phyloP scores from a whole-genome alignment of 2,888 invertebrate species.

The Cynaeus angustus region DNA sequence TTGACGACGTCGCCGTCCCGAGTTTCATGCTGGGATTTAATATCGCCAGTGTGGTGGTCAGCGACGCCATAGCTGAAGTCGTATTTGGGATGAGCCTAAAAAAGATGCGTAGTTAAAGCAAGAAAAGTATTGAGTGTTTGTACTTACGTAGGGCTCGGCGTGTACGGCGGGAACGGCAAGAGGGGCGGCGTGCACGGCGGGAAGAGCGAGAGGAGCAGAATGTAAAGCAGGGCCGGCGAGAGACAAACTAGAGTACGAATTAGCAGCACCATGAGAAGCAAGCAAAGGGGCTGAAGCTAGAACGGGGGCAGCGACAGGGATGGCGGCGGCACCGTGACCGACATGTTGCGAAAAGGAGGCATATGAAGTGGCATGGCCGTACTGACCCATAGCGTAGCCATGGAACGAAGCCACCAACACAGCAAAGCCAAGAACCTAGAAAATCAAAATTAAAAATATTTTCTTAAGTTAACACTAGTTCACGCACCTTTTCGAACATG shows the following conservation, averaged over 20 bases:
- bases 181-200: conserved; percentile 35
- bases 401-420: conserved; percentile 49
- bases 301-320: conserved; percentile 27
- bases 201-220: conserved; percentile 7
- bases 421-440: conserved; percentile 38
- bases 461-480: background rate
- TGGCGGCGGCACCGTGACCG: conserved; percentile 33
- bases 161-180: conserved; percentile 33
- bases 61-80: conserved; percentile 75
- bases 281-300: conserved; percentile 14
- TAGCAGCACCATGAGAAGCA: conserved; percentile 24
- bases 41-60: conserved; percentile 75
- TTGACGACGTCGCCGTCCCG: conserved; percentile 74
- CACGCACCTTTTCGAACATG: conserved; percentile 40
- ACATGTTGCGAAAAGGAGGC: conserved; percentile 55
- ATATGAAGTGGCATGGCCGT: conserved; percentile 57
- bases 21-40: conserved; percentile 74
- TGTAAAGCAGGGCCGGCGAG: conserved; percentile 25
- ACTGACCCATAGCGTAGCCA: conserved; percentile 51
- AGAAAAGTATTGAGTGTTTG: background rate
- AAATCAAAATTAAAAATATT: background rate
- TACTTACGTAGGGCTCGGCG: conserved; percentile 42
- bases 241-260: conserved; percentile 33
- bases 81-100: conserved; percentile 73
- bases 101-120: conserved; percentile 1